Percentiles rank a stretch among this genome's conserved stretches.
These are phyloP conservation scores for Sebastes steindachneri DNA, from an alignment of 2,797 vertebrate species.

Conservation along the genomic window DNA sequence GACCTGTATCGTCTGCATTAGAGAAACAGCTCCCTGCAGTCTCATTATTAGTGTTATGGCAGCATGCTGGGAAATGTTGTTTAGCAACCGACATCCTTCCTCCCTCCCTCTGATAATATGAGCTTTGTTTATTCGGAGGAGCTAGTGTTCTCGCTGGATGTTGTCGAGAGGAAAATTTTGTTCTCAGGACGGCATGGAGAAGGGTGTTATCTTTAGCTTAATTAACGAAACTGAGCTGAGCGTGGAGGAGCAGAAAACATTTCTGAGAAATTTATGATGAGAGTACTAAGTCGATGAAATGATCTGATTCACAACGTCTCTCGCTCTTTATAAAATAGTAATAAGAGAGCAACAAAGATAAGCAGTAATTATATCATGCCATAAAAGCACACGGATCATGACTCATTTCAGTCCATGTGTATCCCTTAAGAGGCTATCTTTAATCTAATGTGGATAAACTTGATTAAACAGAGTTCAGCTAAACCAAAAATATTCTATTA, in stretches of 20 bases:
- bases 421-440: not conserved
- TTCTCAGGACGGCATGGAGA: constrained; percentile 13
- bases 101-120: constrained; percentile 78
- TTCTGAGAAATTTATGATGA: constrained; percentile 8
- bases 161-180: constrained; percentile 74
- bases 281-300: not conserved
- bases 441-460: not conserved
- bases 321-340: not conserved
- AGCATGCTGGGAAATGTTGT: constrained; percentile 73
- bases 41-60: constrained; percentile 63
- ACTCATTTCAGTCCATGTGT: not conserved
- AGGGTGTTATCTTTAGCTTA: constrained; percentile 25
- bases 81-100: constrained; percentile 83
- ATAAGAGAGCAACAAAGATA: not conserved
- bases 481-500: not conserved
- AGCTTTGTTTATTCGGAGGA: constrained; percentile 81
- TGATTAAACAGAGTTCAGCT: not conserved
- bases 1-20: constrained; percentile 71
- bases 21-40: constrained; percentile 75
- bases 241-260: not conserved
- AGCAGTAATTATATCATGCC: not conserved
- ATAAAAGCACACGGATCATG: not conserved
- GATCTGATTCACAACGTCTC: not conserved
- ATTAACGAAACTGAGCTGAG: constrained; percentile 26
- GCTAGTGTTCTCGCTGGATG: constrained; percentile 76